Percentiles rank a stretch among this genome's conserved stretches.
These are phyloP conservation scores for Casuarius casuarius DNA, from an alignment of 2,113 vertebrate genomes.

Conservation along the genomic window DNA sequence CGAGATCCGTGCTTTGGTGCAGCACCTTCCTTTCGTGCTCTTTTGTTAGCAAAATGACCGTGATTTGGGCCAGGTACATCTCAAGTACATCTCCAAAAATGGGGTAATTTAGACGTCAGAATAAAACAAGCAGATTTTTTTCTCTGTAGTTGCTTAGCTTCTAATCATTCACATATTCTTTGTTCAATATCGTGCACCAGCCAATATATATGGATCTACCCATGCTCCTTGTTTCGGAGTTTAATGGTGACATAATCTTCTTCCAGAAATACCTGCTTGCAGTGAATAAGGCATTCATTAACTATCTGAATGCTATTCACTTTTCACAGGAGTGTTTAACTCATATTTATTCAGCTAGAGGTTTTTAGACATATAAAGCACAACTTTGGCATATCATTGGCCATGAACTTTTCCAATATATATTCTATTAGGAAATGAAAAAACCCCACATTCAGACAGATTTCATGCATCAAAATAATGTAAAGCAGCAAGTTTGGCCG, in stretches of 20 bases:
- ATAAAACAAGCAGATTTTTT: neutral
- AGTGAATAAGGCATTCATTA: neutral
- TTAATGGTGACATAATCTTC: neutral
- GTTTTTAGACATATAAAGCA: neutral
- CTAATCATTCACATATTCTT: neutral
- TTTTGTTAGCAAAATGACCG: neutral
- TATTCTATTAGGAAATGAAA: neutral
- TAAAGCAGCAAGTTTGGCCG: neutral
- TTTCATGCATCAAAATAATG: neutral
- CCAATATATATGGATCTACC: neutral
- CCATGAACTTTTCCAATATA: neutral
- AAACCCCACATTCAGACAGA: neutral
- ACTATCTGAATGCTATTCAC: neutral
- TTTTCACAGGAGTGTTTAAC: neutral
- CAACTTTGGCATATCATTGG: neutral
- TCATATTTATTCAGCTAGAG: neutral
- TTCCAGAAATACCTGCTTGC: neutral
- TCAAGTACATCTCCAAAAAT: neutral
- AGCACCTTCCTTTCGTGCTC: neutral
- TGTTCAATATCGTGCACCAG: neutral
- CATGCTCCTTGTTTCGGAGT: neutral
- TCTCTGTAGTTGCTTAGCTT: neutral
- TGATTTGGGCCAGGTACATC: neutral
- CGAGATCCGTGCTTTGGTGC: neutral
- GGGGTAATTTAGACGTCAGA: neutral